A percentile compares a stretch with the other conserved stretches of the same genome.
phyloP scores from a whole-genome alignment of 1,140 invertebrate species.

The Chymomyza costata region DNA sequence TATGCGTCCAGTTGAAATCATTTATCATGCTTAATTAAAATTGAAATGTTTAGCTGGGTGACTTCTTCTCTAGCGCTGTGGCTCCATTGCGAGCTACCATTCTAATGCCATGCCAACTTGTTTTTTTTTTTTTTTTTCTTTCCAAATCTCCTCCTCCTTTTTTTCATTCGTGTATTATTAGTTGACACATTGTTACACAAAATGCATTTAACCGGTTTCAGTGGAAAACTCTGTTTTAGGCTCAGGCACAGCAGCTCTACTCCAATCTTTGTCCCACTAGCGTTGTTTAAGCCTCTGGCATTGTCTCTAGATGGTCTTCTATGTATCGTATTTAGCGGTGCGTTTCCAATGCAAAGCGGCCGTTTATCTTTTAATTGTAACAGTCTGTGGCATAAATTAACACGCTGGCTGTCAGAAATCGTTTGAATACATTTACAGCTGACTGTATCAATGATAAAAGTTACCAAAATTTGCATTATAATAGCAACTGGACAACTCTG shows the following conservation, averaged over 20 bases:
- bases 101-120: constrained; percentile 32
- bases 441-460: constrained; percentile 50
- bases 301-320: constrained; percentile 1
- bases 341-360: constrained; percentile 65
- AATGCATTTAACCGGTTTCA: constrained; percentile 68
- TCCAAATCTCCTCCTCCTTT: background rate
- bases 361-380: constrained; percentile 73
- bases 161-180: constrained; percentile 41
- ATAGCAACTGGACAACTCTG: no score
- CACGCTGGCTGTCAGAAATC: constrained; percentile 58
- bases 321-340: constrained; percentile 53
- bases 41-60: constrained; percentile 69
- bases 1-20: constrained; percentile 73
- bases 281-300: constrained; percentile 1
- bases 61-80: constrained; percentile 32
- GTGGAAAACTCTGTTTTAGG: background rate
- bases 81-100: background rate
- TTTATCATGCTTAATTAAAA: constrained; percentile 75
- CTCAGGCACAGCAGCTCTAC: background rate
- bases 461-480: constrained; percentile 59
- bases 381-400: constrained; percentile 60
- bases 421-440: constrained; percentile 43
- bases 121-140: constrained; percentile 36
- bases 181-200: constrained; percentile 70
- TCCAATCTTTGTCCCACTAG: constrained; percentile 8